Evolutionary conservation across 2,888 invertebrate genomes (phyloP), one percentile per base, ranked within the genome.

Genomic region (Blastobasis adustella): DNA sequence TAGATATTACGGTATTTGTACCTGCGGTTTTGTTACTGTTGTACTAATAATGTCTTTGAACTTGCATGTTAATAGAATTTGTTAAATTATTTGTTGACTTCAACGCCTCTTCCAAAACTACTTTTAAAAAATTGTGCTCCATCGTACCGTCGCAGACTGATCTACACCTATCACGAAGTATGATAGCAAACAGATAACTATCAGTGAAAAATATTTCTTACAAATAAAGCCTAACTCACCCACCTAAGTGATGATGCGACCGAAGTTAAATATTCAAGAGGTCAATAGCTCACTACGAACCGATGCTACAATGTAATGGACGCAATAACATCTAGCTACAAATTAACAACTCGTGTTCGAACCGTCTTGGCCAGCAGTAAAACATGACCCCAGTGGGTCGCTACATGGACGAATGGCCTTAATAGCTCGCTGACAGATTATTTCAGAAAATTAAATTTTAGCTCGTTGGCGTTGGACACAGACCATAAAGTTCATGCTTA

Each of bases 381-480:
- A 79, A 65, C 67, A 65, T 78, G 73, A 73, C 69, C 71, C 69
- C 63, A 64, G 60, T 66, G 61, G 67, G 62, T 66, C 66, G 66
- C 65, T 66, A 73, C 70, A 79, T 79, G 83, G 80, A 69, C 79
- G 87, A 86, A 79, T 82, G 82, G 83, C 79, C 86, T 88, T 87
- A 85, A 86, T 82, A 74, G 79, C 71, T 67, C 70, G 72, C 80
- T 83, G 82, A 85, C 85, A 81, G 79, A 87, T 87, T 86, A 87
- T 87, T 87, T 84, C 88, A 78, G 82, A 85, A 84, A 88, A 88
- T 87, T 88, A 86, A 88, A 87, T 87, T 87, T 87, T 75, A 84
- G 86, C 83, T 83, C 84, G 78, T 88, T 77, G 86, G 86, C 84
- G 78, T 88, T 77, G 86, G 86, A 86, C 87, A 85, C 87, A 83